Evolutionary conservation across 2,797 vertebrate genomes (phyloP).

Genomic region (Pangasius mekongensis): DNA sequence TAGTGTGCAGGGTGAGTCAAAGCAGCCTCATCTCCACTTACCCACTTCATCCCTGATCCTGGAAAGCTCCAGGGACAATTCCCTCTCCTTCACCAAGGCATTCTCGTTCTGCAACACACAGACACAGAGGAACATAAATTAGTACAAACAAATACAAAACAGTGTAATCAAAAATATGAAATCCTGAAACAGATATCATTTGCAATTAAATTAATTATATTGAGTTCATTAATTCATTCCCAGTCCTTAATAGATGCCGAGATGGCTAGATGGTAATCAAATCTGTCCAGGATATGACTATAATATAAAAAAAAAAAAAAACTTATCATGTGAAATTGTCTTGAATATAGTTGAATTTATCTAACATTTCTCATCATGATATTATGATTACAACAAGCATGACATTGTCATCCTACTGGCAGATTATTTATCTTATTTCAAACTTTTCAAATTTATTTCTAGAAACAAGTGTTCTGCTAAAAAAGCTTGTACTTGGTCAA

Average conservation of each 20-base stretch:
- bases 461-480: not conserved
- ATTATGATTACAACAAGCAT: not conserved
- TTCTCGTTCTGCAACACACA: conserved; percentile 85
- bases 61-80: conserved; percentile 87
- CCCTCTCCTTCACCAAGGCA: conserved; percentile 88
- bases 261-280: not conserved
- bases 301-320: not conserved
- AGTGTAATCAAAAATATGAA: not conserved
- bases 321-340: not conserved
- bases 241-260: not conserved
- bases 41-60: conserved; percentile 98
- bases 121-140: not conserved
- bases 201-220: not conserved
- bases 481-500: not conserved
- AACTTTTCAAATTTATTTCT: not conserved
- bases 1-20: conserved; percentile 19
- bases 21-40: conserved; percentile 74
- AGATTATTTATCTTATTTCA: not conserved
- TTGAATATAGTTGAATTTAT: not conserved
- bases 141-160: not conserved
- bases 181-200: not conserved
- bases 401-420: not conserved
- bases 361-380: not conserved
- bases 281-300: not conserved
- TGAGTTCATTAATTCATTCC: not conserved